phyloP scores from a whole-genome alignment of 2,113 vertebrate genomes.

The Ondatra zibethicus region DNA sequence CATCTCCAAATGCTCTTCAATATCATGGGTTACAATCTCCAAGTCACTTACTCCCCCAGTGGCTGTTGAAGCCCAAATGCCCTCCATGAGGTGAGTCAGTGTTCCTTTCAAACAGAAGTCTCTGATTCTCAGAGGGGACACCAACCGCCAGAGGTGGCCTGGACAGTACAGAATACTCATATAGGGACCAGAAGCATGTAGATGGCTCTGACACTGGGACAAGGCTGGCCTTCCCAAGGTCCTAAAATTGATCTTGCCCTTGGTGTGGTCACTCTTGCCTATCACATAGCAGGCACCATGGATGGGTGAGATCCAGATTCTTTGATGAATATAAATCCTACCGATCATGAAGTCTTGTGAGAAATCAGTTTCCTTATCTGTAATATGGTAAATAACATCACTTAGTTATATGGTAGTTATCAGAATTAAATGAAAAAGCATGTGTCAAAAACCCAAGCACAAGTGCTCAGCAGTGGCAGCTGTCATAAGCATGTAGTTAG shows the following conservation, averaged over 20 bases:
- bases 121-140: slow-evolving; percentile 25
- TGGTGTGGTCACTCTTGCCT: background rate
- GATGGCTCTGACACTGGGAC: background rate
- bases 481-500: background rate
- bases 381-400: background rate
- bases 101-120: background rate
- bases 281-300: accelerated
- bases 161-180: background rate
- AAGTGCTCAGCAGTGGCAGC: background rate
- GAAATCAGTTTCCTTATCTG: background rate
- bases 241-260: background rate
- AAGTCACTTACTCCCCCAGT: background rate
- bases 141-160: background rate
- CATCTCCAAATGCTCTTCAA: background rate
- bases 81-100: background rate
- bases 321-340: background rate
- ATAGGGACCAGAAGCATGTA: background rate
- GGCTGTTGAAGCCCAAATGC: background rate
- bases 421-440: background rate
- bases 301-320: background rate
- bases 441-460: background rate
- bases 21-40: background rate
- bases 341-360: background rate
- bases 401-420: background rate
- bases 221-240: background rate